A percentile compares a stretch with the other conserved stretches of the same genome.
Conservation (phyloP, 2,113 vertebrate genomes). For the Rhadina sibilatrix region DNA sequence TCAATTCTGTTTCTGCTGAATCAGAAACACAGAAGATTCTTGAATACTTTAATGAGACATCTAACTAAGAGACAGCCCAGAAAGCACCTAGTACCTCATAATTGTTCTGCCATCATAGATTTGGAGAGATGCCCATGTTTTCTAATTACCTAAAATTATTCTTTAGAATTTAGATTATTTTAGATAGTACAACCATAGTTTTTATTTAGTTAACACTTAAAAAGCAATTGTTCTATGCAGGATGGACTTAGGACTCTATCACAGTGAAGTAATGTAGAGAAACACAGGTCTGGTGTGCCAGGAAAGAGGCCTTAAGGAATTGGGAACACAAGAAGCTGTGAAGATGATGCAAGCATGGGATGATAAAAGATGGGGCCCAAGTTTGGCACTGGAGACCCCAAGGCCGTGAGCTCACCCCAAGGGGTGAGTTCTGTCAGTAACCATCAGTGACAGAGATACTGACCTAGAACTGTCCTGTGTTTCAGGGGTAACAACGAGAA, state of each 20-base stretch:
- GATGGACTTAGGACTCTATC: not conserved
- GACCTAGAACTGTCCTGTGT: not conserved
- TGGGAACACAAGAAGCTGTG: not conserved
- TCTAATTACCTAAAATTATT: not conserved
- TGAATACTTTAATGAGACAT: not conserved
- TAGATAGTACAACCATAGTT: not conserved
- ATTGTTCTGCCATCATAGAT: not conserved
- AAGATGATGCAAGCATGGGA: fast-evolving
- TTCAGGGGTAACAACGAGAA: not conserved
- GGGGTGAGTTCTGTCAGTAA: not conserved
- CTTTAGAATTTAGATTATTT: not conserved
- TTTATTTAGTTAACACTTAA: not conserved
- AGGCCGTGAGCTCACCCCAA: not conserved
- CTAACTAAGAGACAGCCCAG: not conserved
- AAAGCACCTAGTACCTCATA: not conserved
- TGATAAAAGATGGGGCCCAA: not conserved
- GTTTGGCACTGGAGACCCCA: not conserved
- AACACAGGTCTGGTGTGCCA: not conserved
- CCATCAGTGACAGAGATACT: not conserved
- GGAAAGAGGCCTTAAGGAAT: not conserved
- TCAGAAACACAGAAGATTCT: not conserved
- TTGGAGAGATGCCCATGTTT: not conserved
- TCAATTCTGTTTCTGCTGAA: not conserved
- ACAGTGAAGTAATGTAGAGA: not conserved
- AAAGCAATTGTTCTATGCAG: not conserved